These are phyloP conservation scores for Hydrozoanthus gracilis DNA, from an alignment of 92 coral and sea anemone genomes.

Conservation along the genomic window DNA sequence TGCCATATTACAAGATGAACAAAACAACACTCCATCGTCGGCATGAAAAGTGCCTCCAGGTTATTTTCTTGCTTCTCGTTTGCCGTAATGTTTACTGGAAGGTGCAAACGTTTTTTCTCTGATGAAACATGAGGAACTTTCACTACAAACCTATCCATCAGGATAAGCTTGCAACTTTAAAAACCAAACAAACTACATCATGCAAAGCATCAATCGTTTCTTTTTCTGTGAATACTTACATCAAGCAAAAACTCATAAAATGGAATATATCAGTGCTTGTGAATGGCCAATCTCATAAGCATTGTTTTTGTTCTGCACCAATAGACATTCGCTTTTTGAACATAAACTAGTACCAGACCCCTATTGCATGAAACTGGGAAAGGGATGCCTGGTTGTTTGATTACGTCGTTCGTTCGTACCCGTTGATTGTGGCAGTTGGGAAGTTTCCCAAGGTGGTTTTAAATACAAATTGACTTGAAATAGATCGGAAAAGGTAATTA, in stretches of 20 bases:
- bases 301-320: too few relatives aligned
- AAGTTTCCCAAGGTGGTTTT: too few relatives aligned
- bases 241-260: not conserved
- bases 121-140: too few relatives aligned
- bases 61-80: not conserved
- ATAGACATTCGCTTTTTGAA: not conserved
- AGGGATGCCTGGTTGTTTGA: conserved; percentile 19
- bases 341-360: conserved; percentile 28
- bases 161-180: not conserved
- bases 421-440: too few relatives aligned
- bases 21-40: conserved; percentile 17
- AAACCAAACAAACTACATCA: conserved; percentile 7
- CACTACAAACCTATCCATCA: too few relatives aligned
- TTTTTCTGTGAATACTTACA: conserved; percentile 10
- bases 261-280: too few relatives aligned
- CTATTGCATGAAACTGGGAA: not conserved
- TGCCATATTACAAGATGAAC: conserved; percentile 14
- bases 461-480: too few relatives aligned
- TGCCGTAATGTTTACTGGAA: conserved; percentile 18
- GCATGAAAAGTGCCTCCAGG: too few relatives aligned
- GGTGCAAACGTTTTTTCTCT: too few relatives aligned
- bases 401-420: conserved; percentile 1
- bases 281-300: too few relatives aligned
- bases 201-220: conserved; percentile 12
- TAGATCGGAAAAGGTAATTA: too few relatives aligned